phyloP scores from a whole-genome alignment of 2,888 invertebrate genomes.

The Eilema griseolum region DNA sequence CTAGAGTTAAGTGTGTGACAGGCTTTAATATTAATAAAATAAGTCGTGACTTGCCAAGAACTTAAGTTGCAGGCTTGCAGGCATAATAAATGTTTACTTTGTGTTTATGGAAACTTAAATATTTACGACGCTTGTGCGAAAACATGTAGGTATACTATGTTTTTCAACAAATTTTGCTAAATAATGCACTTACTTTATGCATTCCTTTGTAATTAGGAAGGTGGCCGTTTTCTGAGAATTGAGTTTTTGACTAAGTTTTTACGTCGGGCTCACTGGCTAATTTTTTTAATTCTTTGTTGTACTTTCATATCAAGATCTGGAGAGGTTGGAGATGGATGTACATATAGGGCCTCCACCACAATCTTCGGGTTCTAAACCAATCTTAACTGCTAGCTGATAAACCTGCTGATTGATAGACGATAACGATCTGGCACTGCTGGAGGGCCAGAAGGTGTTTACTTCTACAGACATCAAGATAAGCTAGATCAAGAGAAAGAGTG shows the following conservation, averaged over 20 bases:
- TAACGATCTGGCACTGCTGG: background rate
- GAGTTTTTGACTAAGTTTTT: background rate
- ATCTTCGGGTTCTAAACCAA: no score
- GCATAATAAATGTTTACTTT: conserved; percentile 38
- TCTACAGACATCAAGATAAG: background rate
- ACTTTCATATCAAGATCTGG: no score
- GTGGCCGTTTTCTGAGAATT: background rate
- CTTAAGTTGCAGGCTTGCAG: conserved; percentile 19
- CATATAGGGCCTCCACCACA: no score
- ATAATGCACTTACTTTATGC: background rate
- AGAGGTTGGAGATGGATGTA: no score
- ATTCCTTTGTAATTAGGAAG: background rate
- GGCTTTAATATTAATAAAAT: background rate
- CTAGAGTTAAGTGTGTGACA: no score
- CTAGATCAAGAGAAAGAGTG: background rate
- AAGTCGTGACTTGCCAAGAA: conserved; percentile 47
- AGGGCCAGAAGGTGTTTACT: no score
- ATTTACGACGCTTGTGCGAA: background rate
- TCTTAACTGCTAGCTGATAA: no score
- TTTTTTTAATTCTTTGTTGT: no score
- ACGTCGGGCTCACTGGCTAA: background rate
- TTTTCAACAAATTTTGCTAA: conserved; percentile 1
- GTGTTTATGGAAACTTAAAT: conserved; percentile 46
- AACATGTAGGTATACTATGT: background rate
- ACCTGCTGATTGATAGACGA: no score